Percentiles rank a stretch among this genome's conserved stretches.
Evolutionary conservation across 2,797 vertebrate genomes (phyloP).

Genomic region (Pseudotriccus pelzelni): DNA sequence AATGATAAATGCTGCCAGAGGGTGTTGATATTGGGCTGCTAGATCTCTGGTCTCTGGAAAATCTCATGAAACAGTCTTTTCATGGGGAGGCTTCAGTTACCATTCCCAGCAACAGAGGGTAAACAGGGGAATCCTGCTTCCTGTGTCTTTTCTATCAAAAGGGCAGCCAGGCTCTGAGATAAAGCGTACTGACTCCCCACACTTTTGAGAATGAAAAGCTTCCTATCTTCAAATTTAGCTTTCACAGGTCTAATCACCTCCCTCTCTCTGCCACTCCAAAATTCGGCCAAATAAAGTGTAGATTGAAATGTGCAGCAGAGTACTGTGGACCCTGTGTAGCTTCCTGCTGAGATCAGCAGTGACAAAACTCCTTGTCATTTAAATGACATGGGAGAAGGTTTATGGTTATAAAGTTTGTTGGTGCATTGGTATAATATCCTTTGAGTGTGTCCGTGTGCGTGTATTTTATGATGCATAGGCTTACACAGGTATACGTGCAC

Average conservation of each 20-base stretch:
- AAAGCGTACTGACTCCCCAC: background rate
- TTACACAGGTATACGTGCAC: no score
- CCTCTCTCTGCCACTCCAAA: background rate
- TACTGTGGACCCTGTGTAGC: background rate
- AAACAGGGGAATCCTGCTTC: background rate
- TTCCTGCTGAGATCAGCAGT: background rate
- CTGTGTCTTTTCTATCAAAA: background rate
- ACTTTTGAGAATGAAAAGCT: background rate
- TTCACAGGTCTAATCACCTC: background rate
- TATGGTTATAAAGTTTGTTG: background rate
- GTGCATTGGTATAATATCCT: background rate
- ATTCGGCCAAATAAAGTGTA: background rate
- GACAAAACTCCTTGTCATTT: background rate
- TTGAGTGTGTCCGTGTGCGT: fast-evolving
- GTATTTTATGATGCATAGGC: background rate
- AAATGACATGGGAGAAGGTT: background rate
- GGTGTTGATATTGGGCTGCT: background rate
- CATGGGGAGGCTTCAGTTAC: background rate
- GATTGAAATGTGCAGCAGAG: background rate
- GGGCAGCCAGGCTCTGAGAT: background rate
- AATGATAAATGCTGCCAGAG: background rate
- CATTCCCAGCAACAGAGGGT: background rate
- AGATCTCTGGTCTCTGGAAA: background rate
- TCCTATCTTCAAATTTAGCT: background rate
- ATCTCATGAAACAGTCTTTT: background rate